Percentiles rank a stretch among this genome's conserved stretches.
Conservation (phyloP, 2,113 vertebrate species). For the Carollia perspicillata region DNA sequence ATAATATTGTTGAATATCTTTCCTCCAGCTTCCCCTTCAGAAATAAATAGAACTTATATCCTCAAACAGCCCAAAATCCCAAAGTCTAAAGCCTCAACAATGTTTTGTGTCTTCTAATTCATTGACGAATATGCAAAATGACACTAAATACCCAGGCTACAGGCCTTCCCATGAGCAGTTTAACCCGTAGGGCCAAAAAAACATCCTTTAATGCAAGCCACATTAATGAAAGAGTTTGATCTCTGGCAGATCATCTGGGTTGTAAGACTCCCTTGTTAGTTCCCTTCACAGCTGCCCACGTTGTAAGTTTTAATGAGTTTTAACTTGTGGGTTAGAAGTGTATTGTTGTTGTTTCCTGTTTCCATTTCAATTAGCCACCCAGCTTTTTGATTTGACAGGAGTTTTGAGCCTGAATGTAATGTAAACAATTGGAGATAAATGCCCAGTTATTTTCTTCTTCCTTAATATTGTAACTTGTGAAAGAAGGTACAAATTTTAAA, state of each 20-base stretch:
- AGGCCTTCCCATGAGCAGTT: neutral
- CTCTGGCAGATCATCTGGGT: neutral
- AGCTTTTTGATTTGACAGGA: neutral
- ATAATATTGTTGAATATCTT: neutral
- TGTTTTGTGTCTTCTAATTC: neutral
- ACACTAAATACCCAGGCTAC: neutral
- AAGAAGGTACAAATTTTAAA: neutral
- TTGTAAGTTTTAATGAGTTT: neutral
- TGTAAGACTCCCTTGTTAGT: neutral
- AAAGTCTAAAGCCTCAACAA: neutral
- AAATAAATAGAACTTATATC: neutral
- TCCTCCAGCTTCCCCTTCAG: neutral
- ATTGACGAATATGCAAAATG: constrained; percentile 19
- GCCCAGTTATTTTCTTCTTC: neutral
- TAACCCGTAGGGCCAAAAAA: neutral
- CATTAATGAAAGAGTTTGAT: neutral
- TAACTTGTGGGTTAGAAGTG: neutral
- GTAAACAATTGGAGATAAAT: neutral
- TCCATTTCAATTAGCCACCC: neutral
- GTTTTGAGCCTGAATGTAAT: neutral
- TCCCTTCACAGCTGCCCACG: neutral
- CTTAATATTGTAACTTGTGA: neutral
- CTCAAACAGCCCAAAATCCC: neutral
- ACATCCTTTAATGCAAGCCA: neutral
- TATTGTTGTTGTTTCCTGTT: neutral